These are phyloP conservation scores for Origma solitaria DNA, from an alignment of 2,113 vertebrate genomes.

Conservation along the genomic window DNA sequence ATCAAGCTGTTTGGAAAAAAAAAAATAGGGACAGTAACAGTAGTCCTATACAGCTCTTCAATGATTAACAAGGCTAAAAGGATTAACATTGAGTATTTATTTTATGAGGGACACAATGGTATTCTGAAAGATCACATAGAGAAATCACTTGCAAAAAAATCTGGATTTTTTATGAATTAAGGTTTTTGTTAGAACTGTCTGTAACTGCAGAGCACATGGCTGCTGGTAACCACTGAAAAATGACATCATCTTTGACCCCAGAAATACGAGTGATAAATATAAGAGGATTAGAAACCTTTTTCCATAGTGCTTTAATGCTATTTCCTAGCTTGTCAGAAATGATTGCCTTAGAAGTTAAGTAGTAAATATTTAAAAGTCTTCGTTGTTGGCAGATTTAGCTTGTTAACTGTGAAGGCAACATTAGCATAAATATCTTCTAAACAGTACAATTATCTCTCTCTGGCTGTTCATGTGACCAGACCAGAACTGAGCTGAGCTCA, in stretches of 20 bases:
- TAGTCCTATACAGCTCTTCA: background rate
- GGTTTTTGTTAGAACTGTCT: background rate
- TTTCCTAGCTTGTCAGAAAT: conserved; percentile 54
- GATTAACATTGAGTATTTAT: conserved; percentile 3
- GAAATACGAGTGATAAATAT: conserved; percentile 3
- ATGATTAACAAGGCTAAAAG: conserved; percentile 12
- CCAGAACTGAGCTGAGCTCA: background rate
- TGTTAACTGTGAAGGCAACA: conserved; percentile 42
- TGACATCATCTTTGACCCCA: conserved; percentile 54
- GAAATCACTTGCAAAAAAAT: background rate
- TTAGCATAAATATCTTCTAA: conserved; percentile 28
- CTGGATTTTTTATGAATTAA: background rate
- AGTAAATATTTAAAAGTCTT: conserved; percentile 53
- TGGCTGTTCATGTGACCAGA: background rate
- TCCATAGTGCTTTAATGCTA: conserved; percentile 19
- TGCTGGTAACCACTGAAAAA: conserved; percentile 37
- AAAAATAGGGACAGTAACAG: background rate
- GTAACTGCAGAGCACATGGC: conserved; percentile 8
- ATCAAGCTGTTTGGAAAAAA: background rate
- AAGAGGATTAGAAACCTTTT: conserved; percentile 54
- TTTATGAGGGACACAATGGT: background rate
- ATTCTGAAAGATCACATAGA: background rate
- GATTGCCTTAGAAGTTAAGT: conserved; percentile 38
- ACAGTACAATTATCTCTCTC: background rate
- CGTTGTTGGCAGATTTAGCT: conserved; percentile 19